Percentiles rank a stretch among this genome's conserved stretches.
phyloP scores from a whole-genome alignment of 2,888 invertebrate species.

The Drosophila affinis region DNA sequence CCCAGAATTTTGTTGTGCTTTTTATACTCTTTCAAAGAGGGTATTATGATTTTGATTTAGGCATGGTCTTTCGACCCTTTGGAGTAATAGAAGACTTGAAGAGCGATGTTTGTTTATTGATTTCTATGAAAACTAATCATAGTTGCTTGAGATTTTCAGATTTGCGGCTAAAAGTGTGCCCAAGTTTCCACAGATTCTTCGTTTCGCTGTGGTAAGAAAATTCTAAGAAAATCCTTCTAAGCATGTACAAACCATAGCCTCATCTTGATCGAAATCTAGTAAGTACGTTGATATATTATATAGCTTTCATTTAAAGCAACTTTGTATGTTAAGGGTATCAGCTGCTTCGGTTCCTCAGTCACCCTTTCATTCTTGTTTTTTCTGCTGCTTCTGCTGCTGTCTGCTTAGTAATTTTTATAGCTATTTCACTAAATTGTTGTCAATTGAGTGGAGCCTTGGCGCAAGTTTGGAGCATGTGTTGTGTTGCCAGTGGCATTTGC shows the following conservation, averaged over 20 bases:
- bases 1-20: slow-evolving; percentile 47
- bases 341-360: neutral
- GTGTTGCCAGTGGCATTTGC: slow-evolving; percentile 12
- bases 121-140: neutral
- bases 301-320: too few species aligned
- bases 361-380: neutral
- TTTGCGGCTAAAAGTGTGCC: too few species aligned
- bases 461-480: slow-evolving; percentile 47
- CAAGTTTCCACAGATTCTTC: neutral
- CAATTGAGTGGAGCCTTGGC: slow-evolving; percentile 52
- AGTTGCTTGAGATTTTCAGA: neutral
- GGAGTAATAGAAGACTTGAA: too few species aligned
- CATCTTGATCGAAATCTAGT: too few species aligned
- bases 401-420: slow-evolving; percentile 51
- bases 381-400: slow-evolving; percentile 14
- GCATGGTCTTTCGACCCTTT: too few species aligned
- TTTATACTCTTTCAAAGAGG: slow-evolving; percentile 8
- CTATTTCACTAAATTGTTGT: slow-evolving; percentile 57
- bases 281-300: too few species aligned
- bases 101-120: neutral
- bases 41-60: neutral
- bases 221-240: too few species aligned
- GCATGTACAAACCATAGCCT: too few species aligned
- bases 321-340: neutral
- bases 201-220: neutral